phyloP scores from a whole-genome alignment of 1,140 invertebrate species.

The Orius insidiosus region DNA sequence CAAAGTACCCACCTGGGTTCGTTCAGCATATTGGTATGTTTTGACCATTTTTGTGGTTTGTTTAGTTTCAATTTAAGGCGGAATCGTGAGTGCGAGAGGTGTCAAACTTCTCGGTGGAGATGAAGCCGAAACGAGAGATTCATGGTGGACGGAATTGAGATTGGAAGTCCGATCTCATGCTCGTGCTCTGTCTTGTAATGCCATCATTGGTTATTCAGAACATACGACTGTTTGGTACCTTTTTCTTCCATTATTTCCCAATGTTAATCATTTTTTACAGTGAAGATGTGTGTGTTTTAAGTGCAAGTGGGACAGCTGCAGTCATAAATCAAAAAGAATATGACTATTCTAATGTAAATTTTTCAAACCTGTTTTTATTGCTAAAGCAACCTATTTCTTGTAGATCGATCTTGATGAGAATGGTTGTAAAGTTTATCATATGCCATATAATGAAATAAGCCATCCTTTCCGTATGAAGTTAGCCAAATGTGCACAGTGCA shows the following conservation, averaged over 20 bases:
- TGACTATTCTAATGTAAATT: not conserved
- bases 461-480: constrained; percentile 52
- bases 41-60: constrained; percentile 1
- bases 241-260: not conserved
- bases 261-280: constrained; percentile 29
- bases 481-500: constrained; percentile 48
- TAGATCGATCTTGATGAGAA: constrained; percentile 7
- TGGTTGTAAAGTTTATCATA: constrained; percentile 48
- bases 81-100: constrained; percentile 69
- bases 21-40: constrained; percentile 67
- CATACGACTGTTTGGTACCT: constrained; percentile 68
- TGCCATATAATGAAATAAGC: constrained; percentile 55
- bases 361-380: not conserved
- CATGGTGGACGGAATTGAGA: constrained; percentile 89
- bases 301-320: constrained; percentile 83
- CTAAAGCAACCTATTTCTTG: too few relatives aligned
- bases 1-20: constrained; percentile 73
- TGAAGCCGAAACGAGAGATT: constrained; percentile 77
- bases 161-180: constrained; percentile 88
- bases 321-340: constrained; percentile 37
- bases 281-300: constrained; percentile 88
- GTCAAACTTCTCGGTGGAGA: constrained; percentile 76
- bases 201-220: constrained; percentile 84
- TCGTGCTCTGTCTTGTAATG: constrained; percentile 74
- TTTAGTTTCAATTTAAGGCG: constrained; percentile 32